These are phyloP conservation scores for Thaumatotibia leucotreta DNA, from an alignment of 1,140 invertebrate species.

Conservation along the genomic window DNA sequence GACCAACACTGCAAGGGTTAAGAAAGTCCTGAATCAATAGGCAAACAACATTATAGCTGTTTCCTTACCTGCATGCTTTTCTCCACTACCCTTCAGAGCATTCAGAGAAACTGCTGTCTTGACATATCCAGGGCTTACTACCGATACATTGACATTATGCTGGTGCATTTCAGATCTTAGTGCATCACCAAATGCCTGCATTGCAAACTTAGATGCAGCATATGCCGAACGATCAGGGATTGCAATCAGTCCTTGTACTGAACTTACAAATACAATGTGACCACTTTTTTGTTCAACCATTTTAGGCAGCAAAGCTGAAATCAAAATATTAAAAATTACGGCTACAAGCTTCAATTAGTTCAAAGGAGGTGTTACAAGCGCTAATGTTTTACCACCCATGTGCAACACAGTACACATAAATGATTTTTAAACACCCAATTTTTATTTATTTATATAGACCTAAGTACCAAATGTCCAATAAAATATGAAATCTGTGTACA, in stretches of 20 bases:
- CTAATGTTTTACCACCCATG: too few species aligned
- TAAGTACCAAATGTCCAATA: too few species aligned
- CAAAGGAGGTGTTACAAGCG: too few species aligned
- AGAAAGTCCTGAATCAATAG: too few species aligned
- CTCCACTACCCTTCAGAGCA: slow-evolving; percentile 88
- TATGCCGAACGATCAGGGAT: slow-evolving; percentile 94
- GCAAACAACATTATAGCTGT: not conserved
- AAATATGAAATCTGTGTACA: too few species aligned
- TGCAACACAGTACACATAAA: too few species aligned
- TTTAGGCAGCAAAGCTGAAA: slow-evolving; percentile 83
- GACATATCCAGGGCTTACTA: slow-evolving; percentile 93
- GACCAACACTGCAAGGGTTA: too few species aligned
- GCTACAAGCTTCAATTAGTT: too few species aligned
- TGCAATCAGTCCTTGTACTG: slow-evolving; percentile 93
- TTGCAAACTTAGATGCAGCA: slow-evolving; percentile 95
- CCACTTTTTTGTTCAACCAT: slow-evolving; percentile 89
- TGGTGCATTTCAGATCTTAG: slow-evolving; percentile 87
- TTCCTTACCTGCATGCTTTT: slow-evolving; percentile 84
- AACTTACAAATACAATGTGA: slow-evolving; percentile 94
- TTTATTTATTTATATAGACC: too few species aligned
- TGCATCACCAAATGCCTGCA: slow-evolving; percentile 92
- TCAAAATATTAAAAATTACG: not conserved
- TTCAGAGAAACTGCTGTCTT: slow-evolving; percentile 92
- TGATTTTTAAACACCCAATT: too few species aligned
- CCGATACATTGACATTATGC: slow-evolving; percentile 87